Percentiles rank a stretch among this genome's conserved stretches.
Evolutionary conservation across 2,113 vertebrate genomes (phyloP).

Genomic region (Phaethornis superciliosus): DNA sequence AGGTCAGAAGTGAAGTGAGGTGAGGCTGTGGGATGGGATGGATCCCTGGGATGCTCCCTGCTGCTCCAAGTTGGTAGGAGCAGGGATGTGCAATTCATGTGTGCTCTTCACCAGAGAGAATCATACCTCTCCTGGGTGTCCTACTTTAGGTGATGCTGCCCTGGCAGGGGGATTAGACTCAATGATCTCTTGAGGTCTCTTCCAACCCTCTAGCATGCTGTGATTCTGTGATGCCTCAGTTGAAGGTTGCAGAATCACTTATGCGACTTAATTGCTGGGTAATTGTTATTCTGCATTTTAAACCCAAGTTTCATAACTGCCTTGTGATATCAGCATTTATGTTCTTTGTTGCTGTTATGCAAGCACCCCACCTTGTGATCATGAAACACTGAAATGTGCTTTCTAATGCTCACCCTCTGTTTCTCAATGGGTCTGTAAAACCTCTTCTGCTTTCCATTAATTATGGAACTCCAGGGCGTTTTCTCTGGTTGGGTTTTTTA

Average conservation of each 20-base stretch:
- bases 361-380: constrained; percentile 63
- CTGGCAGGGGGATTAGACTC: no score
- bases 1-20: background rate
- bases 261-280: background rate
- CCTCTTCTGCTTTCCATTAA: constrained; percentile 36
- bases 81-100: background rate
- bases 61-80: background rate
- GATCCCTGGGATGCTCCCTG: background rate
- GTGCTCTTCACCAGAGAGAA: background rate
- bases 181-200: no score
- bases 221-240: background rate
- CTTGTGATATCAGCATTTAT: constrained; percentile 24
- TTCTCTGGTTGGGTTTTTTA: background rate
- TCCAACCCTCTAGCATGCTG: background rate
- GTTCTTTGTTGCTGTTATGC: constrained; percentile 35
- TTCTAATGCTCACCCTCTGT: constrained; percentile 3
- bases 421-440: background rate
- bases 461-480: background rate
- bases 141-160: no score
- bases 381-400: constrained; percentile 21
- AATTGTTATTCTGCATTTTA: constrained; percentile 43
- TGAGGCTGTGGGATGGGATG: background rate
- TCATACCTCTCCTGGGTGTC: background rate
- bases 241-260: background rate
- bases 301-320: constrained; percentile 40